A percentile compares a stretch with the other conserved stretches of the same genome.
These are phyloP conservation scores for Thymelicus lineola DNA, from an alignment of 2,888 invertebrate genomes.

Conservation along the genomic window DNA sequence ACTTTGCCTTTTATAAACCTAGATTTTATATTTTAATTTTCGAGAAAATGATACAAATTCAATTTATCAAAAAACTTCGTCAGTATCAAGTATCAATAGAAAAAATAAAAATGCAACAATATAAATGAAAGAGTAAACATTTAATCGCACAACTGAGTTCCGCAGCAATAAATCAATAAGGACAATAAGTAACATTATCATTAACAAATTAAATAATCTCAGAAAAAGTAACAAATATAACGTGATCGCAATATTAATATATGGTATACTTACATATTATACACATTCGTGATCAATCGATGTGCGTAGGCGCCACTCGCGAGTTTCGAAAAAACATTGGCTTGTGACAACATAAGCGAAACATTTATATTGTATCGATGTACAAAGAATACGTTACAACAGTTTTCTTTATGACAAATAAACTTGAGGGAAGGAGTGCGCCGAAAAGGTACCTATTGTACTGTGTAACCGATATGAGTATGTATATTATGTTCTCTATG, in stretches of 20 bases:
- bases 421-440: too few species aligned
- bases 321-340: constrained; percentile 13
- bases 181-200: constrained; percentile 24
- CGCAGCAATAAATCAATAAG: constrained; percentile 11
- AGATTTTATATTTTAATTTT: too few species aligned
- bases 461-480: too few species aligned
- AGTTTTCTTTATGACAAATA: neutral
- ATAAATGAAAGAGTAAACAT: too few species aligned
- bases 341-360: neutral
- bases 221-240: constrained; percentile 19
- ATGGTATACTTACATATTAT: constrained; percentile 1
- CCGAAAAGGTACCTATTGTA: too few species aligned
- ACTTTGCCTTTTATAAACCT: too few species aligned
- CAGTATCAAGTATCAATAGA: too few species aligned
- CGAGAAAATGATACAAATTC: too few species aligned
- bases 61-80: too few species aligned
- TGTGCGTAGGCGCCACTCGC: constrained; percentile 27
- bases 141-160: neutral
- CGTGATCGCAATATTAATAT: neutral
- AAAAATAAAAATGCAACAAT: too few species aligned
- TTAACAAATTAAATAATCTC: constrained; percentile 27
- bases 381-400: neutral
- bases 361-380: neutral
- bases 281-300: constrained; percentile 30
- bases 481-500: too few species aligned